These are phyloP conservation scores for Meteorus sp. DNA, from an alignment of 1,140 invertebrate species.

Conservation along the genomic window DNA sequence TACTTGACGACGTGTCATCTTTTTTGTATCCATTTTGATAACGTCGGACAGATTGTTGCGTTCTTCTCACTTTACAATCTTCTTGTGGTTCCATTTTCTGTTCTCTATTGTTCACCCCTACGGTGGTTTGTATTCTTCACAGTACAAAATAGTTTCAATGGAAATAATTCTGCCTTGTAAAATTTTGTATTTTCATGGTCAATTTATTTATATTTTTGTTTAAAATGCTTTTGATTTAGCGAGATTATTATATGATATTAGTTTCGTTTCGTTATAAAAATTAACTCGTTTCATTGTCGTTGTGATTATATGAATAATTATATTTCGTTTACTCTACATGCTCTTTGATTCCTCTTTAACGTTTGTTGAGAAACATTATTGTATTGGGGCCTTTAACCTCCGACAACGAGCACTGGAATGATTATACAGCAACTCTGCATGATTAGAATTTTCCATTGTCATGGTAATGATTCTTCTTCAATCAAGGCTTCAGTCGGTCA, in stretches of 20 bases:
- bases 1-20: conserved; percentile 44
- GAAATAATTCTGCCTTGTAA: too few relatives aligned
- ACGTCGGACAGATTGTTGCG: conserved; percentile 44
- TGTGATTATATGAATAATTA: background rate
- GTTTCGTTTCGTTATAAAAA: background rate
- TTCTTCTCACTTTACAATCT: conserved; percentile 44
- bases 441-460: background rate
- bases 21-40: conserved; percentile 50
- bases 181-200: too few relatives aligned
- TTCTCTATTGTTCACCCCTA: too few relatives aligned
- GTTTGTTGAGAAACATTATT: conserved; percentile 16
- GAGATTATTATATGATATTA: background rate
- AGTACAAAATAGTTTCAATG: too few relatives aligned
- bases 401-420: background rate
- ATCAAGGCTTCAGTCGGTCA: background rate
- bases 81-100: conserved; percentile 50
- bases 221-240: conserved; percentile 3
- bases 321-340: conserved; percentile 24
- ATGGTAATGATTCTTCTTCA: background rate
- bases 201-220: background rate
- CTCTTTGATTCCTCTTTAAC: conserved; percentile 7
- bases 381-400: conserved; percentile 10
- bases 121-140: too few relatives aligned
- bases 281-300: conserved; percentile 7
- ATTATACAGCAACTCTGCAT: background rate